Base-by-base conservation (phyloP, 92 coral and sea anemone genomes). In the Zoanthus sansibaricus region DNA sequence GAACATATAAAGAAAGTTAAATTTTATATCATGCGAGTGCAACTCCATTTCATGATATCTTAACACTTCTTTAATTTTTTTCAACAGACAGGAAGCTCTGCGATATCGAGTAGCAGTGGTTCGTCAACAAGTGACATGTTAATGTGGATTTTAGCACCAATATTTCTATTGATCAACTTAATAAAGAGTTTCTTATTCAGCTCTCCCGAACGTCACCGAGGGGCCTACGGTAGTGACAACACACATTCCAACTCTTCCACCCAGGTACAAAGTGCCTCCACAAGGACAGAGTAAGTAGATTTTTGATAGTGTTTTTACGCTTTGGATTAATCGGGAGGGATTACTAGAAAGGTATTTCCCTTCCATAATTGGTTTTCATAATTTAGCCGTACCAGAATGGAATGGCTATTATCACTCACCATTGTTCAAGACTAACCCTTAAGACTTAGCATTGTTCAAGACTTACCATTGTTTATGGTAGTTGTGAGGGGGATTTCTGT, bases 181-280 rank as follows among this genome's bases (percentile, higher is more conserved):
- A 82, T 97, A 71, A 94, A 93, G 87, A 79, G 88, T 21, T 87
- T 97, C 82, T 62, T 97, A 32, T 93, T 97, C 51, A 94, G 95
- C 33, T 80, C 93, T n/a, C 95, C 98, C 17, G 94, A 94, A 20
- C 93, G 88, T 18, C 91, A 95, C 32, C 86, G 95, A 30, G 98
- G 97, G 30, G 93, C 92, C 30, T 91, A 87, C 45, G 92, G 93
- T 13, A 92, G 88, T 49, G 59, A 62, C 59, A 77, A 4, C 30
- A 12, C 71, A 42, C 33, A 32, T 10, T 37, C 88, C 74, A n/a
- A 47, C 44, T 51, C 82, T 30, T 61, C 78, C 8, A 1, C 83
- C 78, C 86, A 77, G 14, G 11, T 83, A 30, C 94, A 78, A 14
- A 66, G 55, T 11, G 44, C 84, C 47, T n/a, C 85, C 51, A 51